These are phyloP conservation scores for Acromyrmex heyeri DNA, from an alignment of 1,140 invertebrate genomes.

Conservation along the genomic window DNA sequence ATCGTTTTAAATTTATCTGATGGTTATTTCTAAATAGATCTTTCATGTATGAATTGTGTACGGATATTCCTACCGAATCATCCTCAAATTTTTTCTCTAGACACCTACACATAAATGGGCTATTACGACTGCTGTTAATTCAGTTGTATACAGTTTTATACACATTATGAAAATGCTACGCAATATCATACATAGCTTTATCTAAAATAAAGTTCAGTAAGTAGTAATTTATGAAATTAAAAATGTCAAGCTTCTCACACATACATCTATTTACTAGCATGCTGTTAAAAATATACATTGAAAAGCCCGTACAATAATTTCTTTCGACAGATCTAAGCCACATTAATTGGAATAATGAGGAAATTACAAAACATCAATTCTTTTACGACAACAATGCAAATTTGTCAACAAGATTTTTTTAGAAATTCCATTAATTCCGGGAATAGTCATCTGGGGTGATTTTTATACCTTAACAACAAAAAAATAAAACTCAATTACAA, in stretches of 20 bases:
- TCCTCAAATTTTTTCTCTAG: slow-evolving; percentile 33
- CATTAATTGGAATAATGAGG: background rate
- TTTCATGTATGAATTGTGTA: background rate
- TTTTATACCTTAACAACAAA: too few relatives aligned
- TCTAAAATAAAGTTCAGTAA: background rate
- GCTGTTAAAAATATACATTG: slow-evolving; percentile 18
- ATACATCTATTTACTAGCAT: slow-evolving; percentile 46
- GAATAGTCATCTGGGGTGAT: too few relatives aligned
- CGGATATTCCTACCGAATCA: background rate
- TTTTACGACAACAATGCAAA: too few relatives aligned
- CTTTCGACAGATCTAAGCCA: background rate
- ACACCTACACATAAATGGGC: slow-evolving; percentile 22
- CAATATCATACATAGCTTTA: background rate
- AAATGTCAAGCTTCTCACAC: slow-evolving; percentile 11
- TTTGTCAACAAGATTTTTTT: background rate
- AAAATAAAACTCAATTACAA: too few relatives aligned
- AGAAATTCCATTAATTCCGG: too few relatives aligned
- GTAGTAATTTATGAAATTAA: slow-evolving; percentile 24
- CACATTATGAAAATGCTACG: background rate
- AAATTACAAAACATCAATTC: too few relatives aligned
- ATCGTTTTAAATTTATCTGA: background rate
- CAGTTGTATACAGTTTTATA: background rate
- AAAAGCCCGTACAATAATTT: background rate
- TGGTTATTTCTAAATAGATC: background rate
- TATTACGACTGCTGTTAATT: slow-evolving; percentile 47